Evolutionary conservation across 2,797 vertebrate species (phyloP).

Genomic region (Setipinna tenuifilis): DNA sequence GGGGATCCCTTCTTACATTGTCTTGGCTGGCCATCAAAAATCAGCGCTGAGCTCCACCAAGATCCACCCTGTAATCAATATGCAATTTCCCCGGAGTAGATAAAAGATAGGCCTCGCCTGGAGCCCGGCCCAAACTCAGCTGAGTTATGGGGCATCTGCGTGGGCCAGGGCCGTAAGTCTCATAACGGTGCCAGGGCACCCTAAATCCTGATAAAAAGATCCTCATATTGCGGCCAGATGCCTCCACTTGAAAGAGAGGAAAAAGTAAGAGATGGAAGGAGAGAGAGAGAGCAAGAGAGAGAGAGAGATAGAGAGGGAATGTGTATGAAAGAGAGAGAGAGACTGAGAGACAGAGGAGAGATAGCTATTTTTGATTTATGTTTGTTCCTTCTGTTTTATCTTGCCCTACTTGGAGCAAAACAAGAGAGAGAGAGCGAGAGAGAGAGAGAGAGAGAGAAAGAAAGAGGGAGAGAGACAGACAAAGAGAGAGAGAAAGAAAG

Average conservation of each 20-base stretch:
- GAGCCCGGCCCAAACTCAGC: slow-evolving; percentile 59
- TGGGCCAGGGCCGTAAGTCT: slow-evolving; percentile 71
- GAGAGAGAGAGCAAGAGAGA: slow-evolving; percentile 15
- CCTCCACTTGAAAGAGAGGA: slow-evolving; percentile 39
- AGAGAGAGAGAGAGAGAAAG: background rate
- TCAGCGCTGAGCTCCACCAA: slow-evolving; percentile 48
- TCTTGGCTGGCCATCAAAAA: slow-evolving; percentile 57
- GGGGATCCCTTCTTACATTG: slow-evolving; percentile 13
- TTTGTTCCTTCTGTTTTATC: slow-evolving; percentile 54
- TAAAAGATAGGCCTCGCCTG: slow-evolving; percentile 69
- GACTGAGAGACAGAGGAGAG: slow-evolving; percentile 28
- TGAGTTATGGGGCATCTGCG: slow-evolving; percentile 69
- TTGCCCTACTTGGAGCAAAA: slow-evolving; percentile 46
- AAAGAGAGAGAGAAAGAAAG: too few species aligned
- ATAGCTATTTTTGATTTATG: slow-evolving; percentile 57
- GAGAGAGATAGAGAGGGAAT: slow-evolving; percentile 7
- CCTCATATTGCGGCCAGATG: slow-evolving; percentile 63
- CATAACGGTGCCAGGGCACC: slow-evolving; percentile 61
- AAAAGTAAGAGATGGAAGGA: background rate
- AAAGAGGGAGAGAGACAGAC: background rate
- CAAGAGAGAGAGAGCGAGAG: slow-evolving; percentile 45
- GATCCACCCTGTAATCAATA: slow-evolving; percentile 71
- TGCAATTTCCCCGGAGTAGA: slow-evolving; percentile 70
- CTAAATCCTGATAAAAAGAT: slow-evolving; percentile 75
- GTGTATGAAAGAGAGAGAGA: background rate